Evolutionary conservation across 2,888 invertebrate genomes (phyloP).

Genomic region (Rhamphomyia laevipes): DNA sequence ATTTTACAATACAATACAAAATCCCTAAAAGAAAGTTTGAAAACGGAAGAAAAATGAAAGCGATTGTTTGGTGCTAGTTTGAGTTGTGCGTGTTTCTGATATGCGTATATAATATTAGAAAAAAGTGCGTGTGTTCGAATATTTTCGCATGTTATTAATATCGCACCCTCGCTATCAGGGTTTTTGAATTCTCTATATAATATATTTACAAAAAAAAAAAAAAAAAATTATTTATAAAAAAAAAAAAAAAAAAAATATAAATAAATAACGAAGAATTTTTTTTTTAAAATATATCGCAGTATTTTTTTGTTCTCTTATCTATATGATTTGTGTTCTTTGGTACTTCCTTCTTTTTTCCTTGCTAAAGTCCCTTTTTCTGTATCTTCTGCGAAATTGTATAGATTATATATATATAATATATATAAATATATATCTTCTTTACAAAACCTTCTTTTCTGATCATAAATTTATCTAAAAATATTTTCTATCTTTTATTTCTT

Average conservation of each 20-base stretch:
- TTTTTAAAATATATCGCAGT: too few species aligned
- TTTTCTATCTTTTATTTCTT: not conserved
- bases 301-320: slow-evolving; percentile 35
- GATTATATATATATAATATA: not conserved
- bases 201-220: not conserved
- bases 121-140: not conserved
- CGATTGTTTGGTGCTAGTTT: not conserved
- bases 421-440: too few species aligned
- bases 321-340: slow-evolving; percentile 37
- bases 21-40: not conserved
- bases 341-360: slow-evolving; percentile 13
- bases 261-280: slow-evolving; percentile 21
- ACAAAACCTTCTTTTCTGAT: too few species aligned
- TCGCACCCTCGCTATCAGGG: not conserved
- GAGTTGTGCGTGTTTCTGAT: not conserved
- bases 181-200: not conserved
- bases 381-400: not conserved
- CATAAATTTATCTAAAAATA: too few species aligned
- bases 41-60: not conserved
- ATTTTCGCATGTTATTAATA: not conserved
- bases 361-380: not conserved
- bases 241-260: slow-evolving; percentile 21
- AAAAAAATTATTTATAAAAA: not conserved
- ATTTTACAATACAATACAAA: not conserved
- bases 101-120: not conserved